Conservation (phyloP, 2,797 vertebrate genomes). For the Falco concolor region DNA sequence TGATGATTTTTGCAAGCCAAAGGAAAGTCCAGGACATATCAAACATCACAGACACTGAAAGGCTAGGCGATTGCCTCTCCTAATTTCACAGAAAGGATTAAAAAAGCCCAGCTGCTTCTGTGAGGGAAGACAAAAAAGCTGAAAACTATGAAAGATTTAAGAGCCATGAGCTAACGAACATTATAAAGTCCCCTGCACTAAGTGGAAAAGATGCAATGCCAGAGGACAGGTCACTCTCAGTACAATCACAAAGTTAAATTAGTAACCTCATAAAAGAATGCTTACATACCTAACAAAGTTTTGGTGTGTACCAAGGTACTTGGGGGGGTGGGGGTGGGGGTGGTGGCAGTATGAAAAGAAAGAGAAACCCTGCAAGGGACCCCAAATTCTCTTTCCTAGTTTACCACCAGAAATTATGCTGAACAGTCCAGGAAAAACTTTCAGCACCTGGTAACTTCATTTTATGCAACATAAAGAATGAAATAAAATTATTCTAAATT, state of each 20-base stretch:
- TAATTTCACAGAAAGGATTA: not conserved
- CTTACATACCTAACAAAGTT: not conserved
- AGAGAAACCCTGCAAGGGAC: not conserved
- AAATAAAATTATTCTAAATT: not conserved
- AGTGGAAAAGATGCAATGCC: not conserved
- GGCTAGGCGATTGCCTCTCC: fast-evolving
- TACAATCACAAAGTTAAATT: not conserved
- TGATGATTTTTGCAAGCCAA: not conserved
- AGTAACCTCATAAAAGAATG: not conserved
- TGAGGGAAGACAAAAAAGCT: not conserved
- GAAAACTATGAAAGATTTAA: not conserved
- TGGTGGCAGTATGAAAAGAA: not conserved
- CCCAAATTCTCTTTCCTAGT: not conserved
- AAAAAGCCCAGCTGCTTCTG: not conserved
- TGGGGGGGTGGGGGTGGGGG: not conserved
- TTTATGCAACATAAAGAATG: not conserved
- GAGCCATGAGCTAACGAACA: not conserved
- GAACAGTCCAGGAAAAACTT: not conserved
- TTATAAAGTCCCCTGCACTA: not conserved
- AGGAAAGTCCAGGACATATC: not conserved
- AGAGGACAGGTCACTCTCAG: not conserved
- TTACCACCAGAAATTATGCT: not conserved
- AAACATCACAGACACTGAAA: not conserved
- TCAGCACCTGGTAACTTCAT: not conserved
- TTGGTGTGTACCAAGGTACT: not conserved